Evolutionary conservation across 1,140 invertebrate species (phyloP).

Genomic region (Drosophila grimshawi): DNA sequence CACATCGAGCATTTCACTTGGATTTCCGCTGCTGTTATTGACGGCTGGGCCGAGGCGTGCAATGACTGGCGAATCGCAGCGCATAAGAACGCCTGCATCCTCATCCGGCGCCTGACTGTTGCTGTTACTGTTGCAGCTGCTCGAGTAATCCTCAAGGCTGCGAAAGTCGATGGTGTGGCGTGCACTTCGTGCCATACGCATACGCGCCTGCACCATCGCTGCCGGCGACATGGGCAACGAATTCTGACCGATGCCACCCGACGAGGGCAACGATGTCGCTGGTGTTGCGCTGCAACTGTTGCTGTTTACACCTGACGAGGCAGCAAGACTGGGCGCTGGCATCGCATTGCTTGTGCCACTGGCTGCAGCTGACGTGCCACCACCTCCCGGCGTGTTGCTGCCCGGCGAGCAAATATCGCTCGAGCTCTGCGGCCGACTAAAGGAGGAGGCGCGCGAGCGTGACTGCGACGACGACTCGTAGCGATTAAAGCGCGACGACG

Average conservation of each 20-base stretch:
- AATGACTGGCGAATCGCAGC: conserved; percentile 83
- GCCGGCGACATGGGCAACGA: conserved; percentile 70
- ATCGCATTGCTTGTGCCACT: conserved; percentile 53
- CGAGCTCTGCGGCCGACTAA: conserved; percentile 83
- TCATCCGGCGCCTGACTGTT: conserved; percentile 85
- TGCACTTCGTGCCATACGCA: conserved; percentile 80
- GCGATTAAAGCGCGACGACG: conserved; percentile 71
- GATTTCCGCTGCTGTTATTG: conserved; percentile 40
- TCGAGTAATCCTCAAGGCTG: conserved; percentile 88
- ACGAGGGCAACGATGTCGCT: conserved; percentile 41
- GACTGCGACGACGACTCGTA: conserved; percentile 84
- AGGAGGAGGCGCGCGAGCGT: conserved; percentile 85
- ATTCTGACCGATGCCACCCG: conserved; percentile 27
- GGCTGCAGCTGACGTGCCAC: not conserved
- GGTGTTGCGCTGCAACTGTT: conserved; percentile 1
- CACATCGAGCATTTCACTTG: conserved; percentile 49
- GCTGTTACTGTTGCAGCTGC: conserved; percentile 20
- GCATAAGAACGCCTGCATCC: conserved; percentile 32
- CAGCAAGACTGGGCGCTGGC: conserved; percentile 60
- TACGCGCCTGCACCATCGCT: conserved; percentile 74
- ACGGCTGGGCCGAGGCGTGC: conserved; percentile 68
- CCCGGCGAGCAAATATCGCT: conserved; percentile 74
- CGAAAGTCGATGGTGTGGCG: conserved; percentile 85
- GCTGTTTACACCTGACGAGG: conserved; percentile 34
- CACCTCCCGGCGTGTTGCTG: conserved; percentile 52